phyloP scores from a whole-genome alignment of 64 coral and sea anemone species.

The Anthopleura sola region DNA sequence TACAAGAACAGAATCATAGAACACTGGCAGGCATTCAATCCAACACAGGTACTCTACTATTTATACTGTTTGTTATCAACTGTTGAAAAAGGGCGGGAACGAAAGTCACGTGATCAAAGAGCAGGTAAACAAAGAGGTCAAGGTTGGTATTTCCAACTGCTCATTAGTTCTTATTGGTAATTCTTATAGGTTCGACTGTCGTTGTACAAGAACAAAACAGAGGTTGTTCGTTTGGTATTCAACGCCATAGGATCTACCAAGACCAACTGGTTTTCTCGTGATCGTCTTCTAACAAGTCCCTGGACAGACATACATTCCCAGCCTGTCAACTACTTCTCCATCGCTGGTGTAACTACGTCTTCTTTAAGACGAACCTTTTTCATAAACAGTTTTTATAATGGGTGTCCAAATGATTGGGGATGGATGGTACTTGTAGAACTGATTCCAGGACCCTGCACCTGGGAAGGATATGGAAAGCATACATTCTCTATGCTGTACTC shows the following conservation, averaged over 20 bases:
- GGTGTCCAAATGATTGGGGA: background rate
- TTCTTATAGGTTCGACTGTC: constrained; percentile 17
- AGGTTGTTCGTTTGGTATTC: constrained; percentile 28
- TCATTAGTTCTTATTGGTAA: background rate
- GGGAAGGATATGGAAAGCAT: background rate
- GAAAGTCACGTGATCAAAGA: background rate
- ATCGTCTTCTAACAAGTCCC: constrained; percentile 5
- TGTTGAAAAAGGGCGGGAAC: background rate
- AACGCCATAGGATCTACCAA: constrained; percentile 24
- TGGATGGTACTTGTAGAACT: background rate
- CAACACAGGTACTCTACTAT: background rate
- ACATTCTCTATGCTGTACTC: background rate
- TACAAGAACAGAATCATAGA: background rate
- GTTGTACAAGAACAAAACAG: background rate
- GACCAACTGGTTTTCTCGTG: constrained; percentile 31
- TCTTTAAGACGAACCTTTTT: background rate
- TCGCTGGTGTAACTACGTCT: background rate
- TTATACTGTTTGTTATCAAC: background rate
- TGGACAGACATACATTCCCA: constrained; percentile 24
- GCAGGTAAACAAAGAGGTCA: background rate
- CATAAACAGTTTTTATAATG: background rate
- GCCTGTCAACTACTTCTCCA: constrained; percentile 12
- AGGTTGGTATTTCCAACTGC: too few relatives aligned
- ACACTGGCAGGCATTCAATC: background rate
- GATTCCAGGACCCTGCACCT: background rate